phyloP scores from a whole-genome alignment of 2,888 invertebrate genomes.

The Perizoma affinitatum region DNA sequence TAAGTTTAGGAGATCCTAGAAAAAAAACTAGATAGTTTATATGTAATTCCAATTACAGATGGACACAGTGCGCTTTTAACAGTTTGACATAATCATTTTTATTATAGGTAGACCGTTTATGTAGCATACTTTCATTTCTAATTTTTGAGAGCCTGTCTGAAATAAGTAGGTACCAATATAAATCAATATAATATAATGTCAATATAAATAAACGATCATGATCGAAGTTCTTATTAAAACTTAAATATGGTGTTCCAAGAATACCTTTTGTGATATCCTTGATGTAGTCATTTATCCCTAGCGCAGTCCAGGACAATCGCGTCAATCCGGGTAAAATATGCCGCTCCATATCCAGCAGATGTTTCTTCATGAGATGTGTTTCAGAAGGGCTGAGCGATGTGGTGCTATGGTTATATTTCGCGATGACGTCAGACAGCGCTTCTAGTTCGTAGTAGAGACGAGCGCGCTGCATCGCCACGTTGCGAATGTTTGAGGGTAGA shows the following conservation, averaged over 20 bases:
- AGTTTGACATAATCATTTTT: too few species aligned
- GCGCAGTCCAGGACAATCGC: constrained; percentile 93
- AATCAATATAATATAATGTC: too few species aligned
- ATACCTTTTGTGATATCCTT: constrained; percentile 75
- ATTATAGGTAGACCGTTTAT: too few species aligned
- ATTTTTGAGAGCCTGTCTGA: too few species aligned
- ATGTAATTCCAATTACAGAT: too few species aligned
- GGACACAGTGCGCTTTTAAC: too few species aligned
- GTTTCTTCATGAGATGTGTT: constrained; percentile 87
- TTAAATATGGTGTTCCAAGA: not conserved
- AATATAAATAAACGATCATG: too few species aligned
- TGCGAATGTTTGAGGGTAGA: constrained; percentile 77
- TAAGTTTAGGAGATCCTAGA: too few species aligned
- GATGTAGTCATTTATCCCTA: constrained; percentile 90
- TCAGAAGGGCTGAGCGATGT: constrained; percentile 88
- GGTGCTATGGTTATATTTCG: constrained; percentile 86
- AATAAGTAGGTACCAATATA: too few species aligned
- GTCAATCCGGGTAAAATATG: constrained; percentile 91
- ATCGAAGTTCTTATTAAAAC: too few species aligned
- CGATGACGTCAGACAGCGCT: constrained; percentile 83
- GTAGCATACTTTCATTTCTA: too few species aligned
- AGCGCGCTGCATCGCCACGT: constrained; percentile 85
- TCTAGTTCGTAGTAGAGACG: constrained; percentile 87
- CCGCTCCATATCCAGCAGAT: constrained; percentile 88
- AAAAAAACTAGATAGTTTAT: too few species aligned